Base-by-base conservation (phyloP, 1,140 invertebrate species). In the Lepidurus couesii region DNA sequence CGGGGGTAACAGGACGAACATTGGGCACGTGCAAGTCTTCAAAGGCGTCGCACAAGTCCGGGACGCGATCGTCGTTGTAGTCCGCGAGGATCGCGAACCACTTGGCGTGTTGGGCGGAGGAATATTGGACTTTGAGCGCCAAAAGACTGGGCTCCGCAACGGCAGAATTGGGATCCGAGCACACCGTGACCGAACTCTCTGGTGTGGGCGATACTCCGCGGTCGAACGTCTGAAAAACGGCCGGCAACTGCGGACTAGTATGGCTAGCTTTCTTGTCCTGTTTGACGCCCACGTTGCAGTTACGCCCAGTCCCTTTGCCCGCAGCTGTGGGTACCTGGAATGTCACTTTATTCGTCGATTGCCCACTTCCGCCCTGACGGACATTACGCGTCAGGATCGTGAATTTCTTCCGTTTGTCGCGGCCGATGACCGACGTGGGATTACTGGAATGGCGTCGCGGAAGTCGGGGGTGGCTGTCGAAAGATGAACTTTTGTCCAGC, bases 191-290 rank as follows among this genome's bases (percentile, higher is more conserved):
- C 8, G 53, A 21, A 13, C 16, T 11, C 16, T 13, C 53, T 0
- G 53, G 53, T 16, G 53, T 65, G 53, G 53, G 53, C 21, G 53
- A 65, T n/a, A 65, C 53, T 65, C 53, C 53, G 53, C 53, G 53
- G 13, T 65, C 53, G 53, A n/a, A 65, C 16, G 53, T 65, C 21
- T 65, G 53, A 21, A 65, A 65, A 65, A 65, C 53, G 0, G 13
- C 53, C 53, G 53, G 53, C 13, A 21, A 65, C 53, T 65, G 53
- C 6, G 53, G 53, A 21, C 21, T 65, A 65, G 0, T 21, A 16
- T 13, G 21, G 21, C 53, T 1, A 1, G 8, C 13, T 65, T 65
- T 11, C 9, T 65, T 10, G 53, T 21, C 16, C 9, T 0, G 34
- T 34, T 34, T 34, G 34, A 4, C 34, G 34, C 34, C 34, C 34